A percentile compares a stretch with the other conserved stretches of the same genome.
phyloP scores from a whole-genome alignment of 1,140 invertebrate genomes.

The Antheraea mylitta region DNA sequence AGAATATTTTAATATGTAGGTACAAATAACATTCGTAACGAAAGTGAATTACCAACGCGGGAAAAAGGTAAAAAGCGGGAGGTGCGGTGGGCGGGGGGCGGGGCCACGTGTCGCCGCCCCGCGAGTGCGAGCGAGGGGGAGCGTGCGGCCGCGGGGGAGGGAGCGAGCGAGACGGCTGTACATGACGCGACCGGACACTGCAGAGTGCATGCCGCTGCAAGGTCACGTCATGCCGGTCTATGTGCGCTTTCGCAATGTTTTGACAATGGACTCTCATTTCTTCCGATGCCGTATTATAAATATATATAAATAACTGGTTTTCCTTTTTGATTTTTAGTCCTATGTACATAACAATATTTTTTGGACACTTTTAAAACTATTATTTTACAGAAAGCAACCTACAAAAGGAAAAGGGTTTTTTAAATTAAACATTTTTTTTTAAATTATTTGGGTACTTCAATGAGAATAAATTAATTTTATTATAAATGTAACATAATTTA shows the following conservation, averaged over 20 bases:
- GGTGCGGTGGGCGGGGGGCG: conserved; percentile 55
- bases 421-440: no score
- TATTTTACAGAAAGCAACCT: no score
- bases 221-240: conserved; percentile 21
- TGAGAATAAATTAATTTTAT: no score
- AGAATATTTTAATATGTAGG: conserved; percentile 17
- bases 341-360: no score
- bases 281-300: not conserved
- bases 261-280: conserved; percentile 13
- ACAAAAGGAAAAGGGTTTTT: no score
- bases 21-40: conserved; percentile 21
- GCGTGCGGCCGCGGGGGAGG: not conserved
- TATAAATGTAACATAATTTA: no score
- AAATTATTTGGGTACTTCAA: no score
- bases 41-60: conserved; percentile 39
- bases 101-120: conserved; percentile 38
- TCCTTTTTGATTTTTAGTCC: no score
- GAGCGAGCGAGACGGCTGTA: conserved; percentile 3
- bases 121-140: conserved; percentile 27
- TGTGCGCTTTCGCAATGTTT: conserved; percentile 34
- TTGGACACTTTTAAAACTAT: no score
- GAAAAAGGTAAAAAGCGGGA: conserved; percentile 44
- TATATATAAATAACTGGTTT: not conserved
- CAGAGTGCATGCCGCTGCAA: conserved; percentile 25
- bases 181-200: not conserved